Evolutionary conservation across 2,888 invertebrate genomes (phyloP), one percentile per base, ranked within the genome.

Genomic region (Branchinecta sandiegonensis): DNA sequence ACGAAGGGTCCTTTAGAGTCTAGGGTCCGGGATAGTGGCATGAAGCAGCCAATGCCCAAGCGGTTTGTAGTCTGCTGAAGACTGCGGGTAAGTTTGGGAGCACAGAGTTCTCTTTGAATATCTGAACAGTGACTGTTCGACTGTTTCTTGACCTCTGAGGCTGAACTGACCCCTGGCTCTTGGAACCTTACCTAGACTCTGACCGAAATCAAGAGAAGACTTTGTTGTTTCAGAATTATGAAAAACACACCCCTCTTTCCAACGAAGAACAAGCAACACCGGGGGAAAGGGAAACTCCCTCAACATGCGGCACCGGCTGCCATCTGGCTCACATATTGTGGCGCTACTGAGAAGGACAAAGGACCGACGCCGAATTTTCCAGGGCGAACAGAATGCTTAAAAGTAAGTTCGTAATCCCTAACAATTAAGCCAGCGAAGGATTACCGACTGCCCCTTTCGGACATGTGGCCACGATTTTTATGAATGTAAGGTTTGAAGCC

Each of bases 201-300:
- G 14, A 10, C 63, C 63, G 2, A 56, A 56, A 17, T 17, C n/a
- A 2, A 17, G 11, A 17, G 12, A n/a, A 8, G 8, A n/a, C 23
- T 56, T 10, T 56, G 9, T 56, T 56, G 9, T 56, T 56, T 56
- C 23, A 56, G 63, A 56, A 56, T 17, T 56, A 56, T 56, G 63
- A 56, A 56, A 56, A 56, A 56, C 23, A 56, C 63, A 56, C 63
- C 63, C 63, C 63, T 56, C 23, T 56, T 56, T 23, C 63, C 63
- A 56, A n/a, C 63, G 14, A 56, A 23, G 23, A 56, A 56, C 23
- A 56, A 56, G 11, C 63, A 56, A 23, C 63, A 56, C 11, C 63
- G 14, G 9, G 23, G 23, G 23, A 23, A 23, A 56, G 23, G 63
- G 11, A 23, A 23, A 56, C n/a, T 10, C 8, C 63, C n/a, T 17